Conservation (phyloP, 2,113 vertebrate genomes). For the Trogon surrucura region DNA sequence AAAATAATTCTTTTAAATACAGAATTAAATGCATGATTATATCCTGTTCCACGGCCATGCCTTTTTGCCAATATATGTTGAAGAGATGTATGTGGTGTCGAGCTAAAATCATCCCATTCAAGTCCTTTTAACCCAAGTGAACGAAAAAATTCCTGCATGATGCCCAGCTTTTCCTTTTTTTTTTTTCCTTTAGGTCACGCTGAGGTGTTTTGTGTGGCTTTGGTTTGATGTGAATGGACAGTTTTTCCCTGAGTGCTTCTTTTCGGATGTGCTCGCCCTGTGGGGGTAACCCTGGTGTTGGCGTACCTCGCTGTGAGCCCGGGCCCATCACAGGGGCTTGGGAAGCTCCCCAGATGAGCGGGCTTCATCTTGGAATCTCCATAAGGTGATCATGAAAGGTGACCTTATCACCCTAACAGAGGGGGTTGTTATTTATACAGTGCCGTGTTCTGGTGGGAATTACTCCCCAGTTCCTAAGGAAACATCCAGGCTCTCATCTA, state of each 20-base stretch:
- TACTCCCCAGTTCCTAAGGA: background rate
- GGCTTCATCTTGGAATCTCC: background rate
- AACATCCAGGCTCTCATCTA: background rate
- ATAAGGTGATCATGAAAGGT: too few species aligned
- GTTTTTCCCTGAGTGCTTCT: background rate
- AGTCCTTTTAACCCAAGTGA: background rate
- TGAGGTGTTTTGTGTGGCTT: background rate
- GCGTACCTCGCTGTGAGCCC: too few species aligned
- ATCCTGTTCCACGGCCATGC: background rate
- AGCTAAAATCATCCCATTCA: background rate
- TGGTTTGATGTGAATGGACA: background rate
- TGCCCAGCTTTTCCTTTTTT: background rate
- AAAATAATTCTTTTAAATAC: background rate
- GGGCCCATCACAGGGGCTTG: accelerated
- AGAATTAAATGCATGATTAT: background rate
- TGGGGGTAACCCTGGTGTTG: background rate
- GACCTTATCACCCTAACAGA: too few species aligned
- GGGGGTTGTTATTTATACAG: background rate
- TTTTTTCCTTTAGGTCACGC: background rate
- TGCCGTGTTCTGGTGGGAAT: background rate
- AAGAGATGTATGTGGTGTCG: background rate
- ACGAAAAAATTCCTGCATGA: accelerated
- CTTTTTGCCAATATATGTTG: background rate
- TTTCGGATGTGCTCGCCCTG: accelerated
- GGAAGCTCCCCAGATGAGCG: background rate